Conservation (phyloP, 2,797 vertebrate genomes). For the Masticophis lateralis region DNA sequence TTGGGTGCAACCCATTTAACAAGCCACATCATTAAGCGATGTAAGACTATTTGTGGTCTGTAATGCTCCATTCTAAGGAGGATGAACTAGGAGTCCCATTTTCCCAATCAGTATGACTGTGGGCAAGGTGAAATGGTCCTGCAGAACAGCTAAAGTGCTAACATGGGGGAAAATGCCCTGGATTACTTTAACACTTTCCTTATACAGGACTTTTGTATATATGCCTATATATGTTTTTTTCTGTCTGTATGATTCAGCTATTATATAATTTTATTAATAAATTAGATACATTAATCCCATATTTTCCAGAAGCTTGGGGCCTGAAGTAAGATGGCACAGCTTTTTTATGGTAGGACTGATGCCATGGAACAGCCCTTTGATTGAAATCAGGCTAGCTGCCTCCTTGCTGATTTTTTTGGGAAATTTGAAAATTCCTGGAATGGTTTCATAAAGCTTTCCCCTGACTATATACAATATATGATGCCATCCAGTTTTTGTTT, state of each 20-base stretch:
- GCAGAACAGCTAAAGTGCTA: not conserved
- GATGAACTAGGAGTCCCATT: not conserved
- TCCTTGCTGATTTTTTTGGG: not conserved
- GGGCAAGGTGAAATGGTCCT: not conserved
- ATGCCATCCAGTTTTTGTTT: not conserved
- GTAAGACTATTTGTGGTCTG: not conserved
- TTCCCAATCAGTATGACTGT: not conserved
- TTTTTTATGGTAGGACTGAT: not conserved
- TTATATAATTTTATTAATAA: not conserved
- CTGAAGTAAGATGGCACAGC: not conserved
- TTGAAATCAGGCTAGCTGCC: not conserved
- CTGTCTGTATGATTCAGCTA: not conserved
- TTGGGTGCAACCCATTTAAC: not conserved
- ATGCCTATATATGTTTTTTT: not conserved
- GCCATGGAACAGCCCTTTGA: not conserved
- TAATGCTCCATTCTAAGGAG: not conserved
- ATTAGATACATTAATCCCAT: not conserved
- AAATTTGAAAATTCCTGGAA: not conserved
- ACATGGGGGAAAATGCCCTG: not conserved
- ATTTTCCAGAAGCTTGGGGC: not conserved
- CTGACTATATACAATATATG: not conserved
- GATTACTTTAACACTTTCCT: slow-evolving; percentile 19
- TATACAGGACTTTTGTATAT: slow-evolving; percentile 18
- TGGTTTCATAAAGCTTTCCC: not conserved
- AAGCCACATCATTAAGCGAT: not conserved